A percentile compares a stretch with the other conserved stretches of the same genome.
phyloP scores from a whole-genome alignment of 2,113 vertebrate genomes.

The Oplegnathus fasciatus region DNA sequence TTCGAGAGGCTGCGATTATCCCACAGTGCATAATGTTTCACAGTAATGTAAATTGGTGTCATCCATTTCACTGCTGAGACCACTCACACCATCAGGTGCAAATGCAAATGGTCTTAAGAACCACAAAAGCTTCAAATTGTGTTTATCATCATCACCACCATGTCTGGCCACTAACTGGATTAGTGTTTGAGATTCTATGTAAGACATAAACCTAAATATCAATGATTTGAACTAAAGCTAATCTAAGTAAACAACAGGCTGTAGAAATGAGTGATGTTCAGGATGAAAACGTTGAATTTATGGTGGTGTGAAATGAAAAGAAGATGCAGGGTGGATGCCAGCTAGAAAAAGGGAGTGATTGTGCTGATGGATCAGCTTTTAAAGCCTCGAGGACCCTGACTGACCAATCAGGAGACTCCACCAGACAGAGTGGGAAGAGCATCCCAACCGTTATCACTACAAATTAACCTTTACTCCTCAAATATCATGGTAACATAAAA shows the following conservation, averaged over 20 bases:
- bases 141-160: neutral
- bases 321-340: neutral
- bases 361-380: neutral
- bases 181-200: neutral
- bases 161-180: neutral
- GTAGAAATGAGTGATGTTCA: neutral
- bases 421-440: neutral
- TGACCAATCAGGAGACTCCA: neutral
- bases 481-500: neutral
- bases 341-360: neutral
- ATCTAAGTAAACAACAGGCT: neutral
- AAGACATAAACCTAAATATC: neutral
- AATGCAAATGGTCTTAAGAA: neutral
- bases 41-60: neutral
- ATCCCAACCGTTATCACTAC: neutral
- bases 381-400: neutral
- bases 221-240: neutral
- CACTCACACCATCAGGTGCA: neutral
- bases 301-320: neutral
- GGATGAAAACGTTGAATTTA: neutral
- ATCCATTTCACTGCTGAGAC: neutral
- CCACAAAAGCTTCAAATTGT: neutral
- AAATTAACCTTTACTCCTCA: neutral
- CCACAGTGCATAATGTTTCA: slow-evolving; percentile 17
- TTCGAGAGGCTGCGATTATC: neutral